Base-by-base conservation (phyloP, 2,888 invertebrate species). In the Tuta absoluta region DNA sequence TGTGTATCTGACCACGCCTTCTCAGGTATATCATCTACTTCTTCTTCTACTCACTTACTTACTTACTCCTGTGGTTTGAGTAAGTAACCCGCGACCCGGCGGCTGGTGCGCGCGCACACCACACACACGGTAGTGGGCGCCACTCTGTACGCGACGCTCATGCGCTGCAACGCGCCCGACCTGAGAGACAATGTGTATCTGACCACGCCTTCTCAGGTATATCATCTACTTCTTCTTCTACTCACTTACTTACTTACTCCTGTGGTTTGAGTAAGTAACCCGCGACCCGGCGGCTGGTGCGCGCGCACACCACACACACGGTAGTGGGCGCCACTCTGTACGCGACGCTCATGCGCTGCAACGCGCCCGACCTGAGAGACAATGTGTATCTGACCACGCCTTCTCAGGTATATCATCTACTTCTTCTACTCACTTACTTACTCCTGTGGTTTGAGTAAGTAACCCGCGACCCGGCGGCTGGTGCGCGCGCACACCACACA, bases 111-210 rank as follows among this genome's bases (percentile, higher is more conserved):
- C 63, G 21, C 61, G 17, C 69, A 72, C 63, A 41, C 66, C 69
- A 66, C 76, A 12, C 72, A 77, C 69, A 71, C 81, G 14, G 79
- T 80, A 28, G 70, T 81, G 63, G 62, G 78, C 72, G 78, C 80
- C 68, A 80, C 80, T 64, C 80, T 89, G 0, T 89, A 88, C 77
- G 87, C 87, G 59, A 67, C 83, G 61, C 80, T 86, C 24, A 28
- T 89, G 45, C 69, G 74, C 58, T 79, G 80, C 73, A 81, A 83
- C 78, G 71, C 77, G 45, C 71, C 78, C 0, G 76, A 74, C 2
- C 70, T 86, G 17, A 59, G 79, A 0, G 88, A 89, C 69, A 72
- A 81, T 66, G 89, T 84, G 0, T 90, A 87, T 66, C 79, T 82
- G 53, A 73, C 81, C 2, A 72, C 70, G 63, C 89, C 90, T 0